Percentiles rank a stretch among this genome's conserved stretches.
Conservation (phyloP, 2,113 vertebrate species). For the Corynorhinus townsendii region DNA sequence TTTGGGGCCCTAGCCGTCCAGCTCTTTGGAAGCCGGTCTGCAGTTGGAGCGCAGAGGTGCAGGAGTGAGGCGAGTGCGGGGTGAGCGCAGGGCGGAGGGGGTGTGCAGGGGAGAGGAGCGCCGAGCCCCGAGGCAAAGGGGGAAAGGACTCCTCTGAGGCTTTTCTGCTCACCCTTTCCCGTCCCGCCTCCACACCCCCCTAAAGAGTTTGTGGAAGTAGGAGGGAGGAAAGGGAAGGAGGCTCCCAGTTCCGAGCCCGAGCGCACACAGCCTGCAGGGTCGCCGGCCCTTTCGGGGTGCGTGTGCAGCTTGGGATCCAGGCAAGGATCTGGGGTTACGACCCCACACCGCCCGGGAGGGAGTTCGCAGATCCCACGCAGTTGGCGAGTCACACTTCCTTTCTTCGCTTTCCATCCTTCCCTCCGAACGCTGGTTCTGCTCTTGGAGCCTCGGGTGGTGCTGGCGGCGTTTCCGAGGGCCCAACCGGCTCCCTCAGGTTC, state of each 20-base stretch:
- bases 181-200: neutral
- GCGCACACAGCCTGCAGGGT: too few relatives aligned
- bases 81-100: neutral
- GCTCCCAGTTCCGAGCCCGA: accelerated
- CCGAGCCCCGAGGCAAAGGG: accelerated
- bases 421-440: neutral
- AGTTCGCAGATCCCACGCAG: too few relatives aligned
- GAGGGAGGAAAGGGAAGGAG: neutral
- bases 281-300: neutral
- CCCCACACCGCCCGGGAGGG: accelerated
- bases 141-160: accelerated
- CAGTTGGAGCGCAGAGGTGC: neutral
- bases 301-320: accelerated
- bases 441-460: neutral
- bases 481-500: neutral
- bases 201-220: neutral
- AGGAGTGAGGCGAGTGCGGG: too few relatives aligned
- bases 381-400: neutral
- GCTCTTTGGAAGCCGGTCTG: neutral
- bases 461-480: neutral
- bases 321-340: neutral
- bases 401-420: neutral
- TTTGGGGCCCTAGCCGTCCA: accelerated
- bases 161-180: neutral
- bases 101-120: neutral